Conservation (phyloP, 2,797 vertebrate genomes). For the Ctenochaetus hawaiiensis region DNA sequence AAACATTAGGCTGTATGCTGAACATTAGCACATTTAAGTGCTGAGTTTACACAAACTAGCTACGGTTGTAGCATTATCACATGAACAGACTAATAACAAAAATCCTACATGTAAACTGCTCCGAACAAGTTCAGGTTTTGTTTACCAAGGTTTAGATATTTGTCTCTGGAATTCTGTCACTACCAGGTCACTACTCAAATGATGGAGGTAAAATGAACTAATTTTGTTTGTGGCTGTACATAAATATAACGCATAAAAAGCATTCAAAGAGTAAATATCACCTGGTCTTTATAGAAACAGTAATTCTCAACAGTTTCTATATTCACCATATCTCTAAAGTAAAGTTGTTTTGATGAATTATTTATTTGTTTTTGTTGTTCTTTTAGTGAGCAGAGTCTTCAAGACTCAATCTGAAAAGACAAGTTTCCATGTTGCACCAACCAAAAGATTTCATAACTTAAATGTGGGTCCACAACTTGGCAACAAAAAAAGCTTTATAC, state of each 20-base stretch:
- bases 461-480: background rate
- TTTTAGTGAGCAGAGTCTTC: background rate
- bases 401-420: background rate
- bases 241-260: too few species aligned
- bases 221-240: too few species aligned
- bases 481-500: background rate
- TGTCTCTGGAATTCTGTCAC: background rate
- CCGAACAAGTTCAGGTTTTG: background rate
- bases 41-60: background rate
- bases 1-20: background rate
- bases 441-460: constrained; percentile 4
- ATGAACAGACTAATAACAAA: background rate
- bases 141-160: background rate
- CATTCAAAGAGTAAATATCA: background rate
- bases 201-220: too few species aligned
- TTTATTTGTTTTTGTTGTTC: background rate
- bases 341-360: background rate
- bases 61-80: background rate
- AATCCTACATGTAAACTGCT: background rate
- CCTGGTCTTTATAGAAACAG: background rate
- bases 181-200: background rate
- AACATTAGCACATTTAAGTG: background rate
- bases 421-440: background rate
- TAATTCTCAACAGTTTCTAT: background rate
- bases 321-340: too few species aligned